Base-by-base conservation (phyloP, 2,797 vertebrate genomes). In the Amblyopsis hoosieri region DNA sequence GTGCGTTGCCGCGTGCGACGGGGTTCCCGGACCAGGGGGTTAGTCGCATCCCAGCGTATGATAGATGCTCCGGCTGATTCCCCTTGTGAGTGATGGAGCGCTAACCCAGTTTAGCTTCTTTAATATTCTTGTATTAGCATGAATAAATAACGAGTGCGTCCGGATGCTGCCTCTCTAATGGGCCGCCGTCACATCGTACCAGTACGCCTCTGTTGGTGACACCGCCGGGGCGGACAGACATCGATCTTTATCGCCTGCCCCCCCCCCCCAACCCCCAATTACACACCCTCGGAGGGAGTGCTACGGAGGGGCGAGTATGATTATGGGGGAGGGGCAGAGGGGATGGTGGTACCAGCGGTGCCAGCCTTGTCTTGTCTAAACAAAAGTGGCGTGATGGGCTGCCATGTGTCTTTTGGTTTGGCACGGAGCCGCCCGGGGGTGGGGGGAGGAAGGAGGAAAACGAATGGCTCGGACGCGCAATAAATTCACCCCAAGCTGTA, bases 91-190 rank as follows among this genome's bases (percentile, higher is more conserved):
- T 96, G 96, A 97, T 97, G 94, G 95, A 96, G 94, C 77, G 82
- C 93, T 92, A 94, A 96, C 93, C 92, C 94, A 93, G 94, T 95
- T 96, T 96, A 95, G 94, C 94, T 96, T 95, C 95, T 96, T 97
- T 98, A 96, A 96, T 98, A 96, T 96, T 96, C 96, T 96, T 94
- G 91, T 97, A 97, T 97, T 97, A 96, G 94, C 95, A 96, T 96
- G 95, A 96, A 97, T 97, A 97, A 98, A 94, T 97, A 96, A 97
- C 95, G 92, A 95, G 91, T 74, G 81, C 92, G 93, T 94, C 93
- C 90, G 92, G 91, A 94, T 94, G 93, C 94, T 92, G 94, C 94
- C 92, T 93, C 90, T 80, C 82, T 95, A 96, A 96, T 95, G 92
- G 33, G 94, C 93, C 93, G 87, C 92, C 87, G 92, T 94, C 95